phyloP scores from a whole-genome alignment of 2,888 invertebrate species.

The Drosophila robusta region DNA sequence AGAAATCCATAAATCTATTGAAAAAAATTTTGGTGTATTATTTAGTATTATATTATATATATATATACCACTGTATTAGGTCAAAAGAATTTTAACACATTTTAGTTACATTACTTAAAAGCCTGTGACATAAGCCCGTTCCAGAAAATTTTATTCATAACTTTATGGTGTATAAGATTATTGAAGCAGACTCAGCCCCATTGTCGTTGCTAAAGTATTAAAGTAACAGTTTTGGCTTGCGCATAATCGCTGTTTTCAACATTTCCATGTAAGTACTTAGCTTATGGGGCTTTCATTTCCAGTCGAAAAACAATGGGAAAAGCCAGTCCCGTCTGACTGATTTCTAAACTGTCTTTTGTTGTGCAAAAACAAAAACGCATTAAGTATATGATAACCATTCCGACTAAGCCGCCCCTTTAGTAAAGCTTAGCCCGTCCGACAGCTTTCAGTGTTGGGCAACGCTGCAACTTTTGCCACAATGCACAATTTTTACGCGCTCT shows the following conservation, averaged over 20 bases:
- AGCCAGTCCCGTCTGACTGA: conserved; percentile 50
- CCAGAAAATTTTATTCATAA: not conserved
- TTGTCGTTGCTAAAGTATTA: conserved; percentile 7
- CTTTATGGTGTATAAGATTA: not conserved
- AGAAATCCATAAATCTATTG: too few species aligned
- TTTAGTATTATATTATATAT: too few species aligned
- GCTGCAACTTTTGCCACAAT: conserved; percentile 70
- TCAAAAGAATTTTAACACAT: not conserved
- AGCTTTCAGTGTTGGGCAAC: conserved; percentile 36
- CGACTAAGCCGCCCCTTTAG: conserved; percentile 13
- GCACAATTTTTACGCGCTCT: conserved; percentile 83
- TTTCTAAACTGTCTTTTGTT: conserved; percentile 77
- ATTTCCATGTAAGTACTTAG: conserved; percentile 39
- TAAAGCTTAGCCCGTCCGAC: conserved; percentile 1
- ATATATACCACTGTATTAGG: not conserved
- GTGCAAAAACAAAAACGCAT: conserved; percentile 52
- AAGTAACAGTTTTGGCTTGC: conserved; percentile 15
- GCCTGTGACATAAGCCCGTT: not conserved
- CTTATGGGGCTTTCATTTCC: conserved; percentile 37
- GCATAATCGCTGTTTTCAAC: conserved; percentile 41
- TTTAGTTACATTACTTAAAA: not conserved
- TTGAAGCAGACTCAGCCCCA: not conserved
- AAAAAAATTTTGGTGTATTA: too few species aligned
- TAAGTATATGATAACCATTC: conserved; percentile 67
- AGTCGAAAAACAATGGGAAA: conserved; percentile 41